Evolutionary conservation across 2,113 vertebrate species (phyloP).

Genomic region (Apaloderma vittatum): DNA sequence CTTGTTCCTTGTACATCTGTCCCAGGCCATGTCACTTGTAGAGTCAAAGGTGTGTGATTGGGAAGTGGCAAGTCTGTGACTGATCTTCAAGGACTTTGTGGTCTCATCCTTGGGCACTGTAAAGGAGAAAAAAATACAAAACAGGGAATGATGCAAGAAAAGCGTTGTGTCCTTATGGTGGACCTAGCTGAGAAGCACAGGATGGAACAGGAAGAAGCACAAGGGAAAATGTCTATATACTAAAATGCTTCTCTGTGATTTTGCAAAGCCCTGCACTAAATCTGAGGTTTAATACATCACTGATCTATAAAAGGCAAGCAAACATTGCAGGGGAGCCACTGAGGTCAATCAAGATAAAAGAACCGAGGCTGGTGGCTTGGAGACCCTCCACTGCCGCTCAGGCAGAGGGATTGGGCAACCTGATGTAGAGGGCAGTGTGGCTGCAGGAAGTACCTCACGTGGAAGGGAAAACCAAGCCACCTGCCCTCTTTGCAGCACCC

Average conservation of each 20-base stretch:
- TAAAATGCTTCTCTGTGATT: neutral
- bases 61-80: neutral
- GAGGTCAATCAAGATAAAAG: neutral
- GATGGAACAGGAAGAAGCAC: neutral
- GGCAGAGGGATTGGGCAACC: neutral
- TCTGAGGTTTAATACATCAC: neutral
- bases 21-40: neutral
- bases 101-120: neutral
- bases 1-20: neutral
- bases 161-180: neutral
- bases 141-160: neutral
- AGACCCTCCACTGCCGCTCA: neutral
- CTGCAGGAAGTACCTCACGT: neutral
- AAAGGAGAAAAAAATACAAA: neutral
- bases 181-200: neutral
- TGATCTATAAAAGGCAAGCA: constrained; percentile 2
- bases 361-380: neutral
- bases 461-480: neutral
- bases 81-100: neutral
- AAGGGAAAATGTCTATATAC: neutral
- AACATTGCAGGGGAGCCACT: neutral
- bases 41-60: neutral
- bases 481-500: neutral
- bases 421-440: neutral
- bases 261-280: constrained; percentile 35